Base-by-base conservation (phyloP, 2,888 invertebrate species). In the Colostygia pectinataria region DNA sequence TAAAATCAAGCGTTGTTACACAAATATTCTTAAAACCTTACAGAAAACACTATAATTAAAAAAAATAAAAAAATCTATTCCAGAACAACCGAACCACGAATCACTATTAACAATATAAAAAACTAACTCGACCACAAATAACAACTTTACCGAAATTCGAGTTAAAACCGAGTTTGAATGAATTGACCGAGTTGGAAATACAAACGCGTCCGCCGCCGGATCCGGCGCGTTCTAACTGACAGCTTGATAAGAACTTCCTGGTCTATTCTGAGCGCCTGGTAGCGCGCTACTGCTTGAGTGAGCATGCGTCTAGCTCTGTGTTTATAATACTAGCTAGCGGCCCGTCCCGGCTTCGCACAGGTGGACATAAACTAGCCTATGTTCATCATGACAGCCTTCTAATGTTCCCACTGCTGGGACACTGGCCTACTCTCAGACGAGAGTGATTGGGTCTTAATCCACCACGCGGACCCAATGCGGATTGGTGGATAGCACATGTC, bases 221-320 rank as follows among this genome's bases (percentile, higher is more conserved):
- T 38, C 42, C 32, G 36, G 14, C 42, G 51, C 46, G 42, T 25
- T 24, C 15, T 10, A 25, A 52, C 51, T 52, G 42, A 27, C 47
- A 29, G 34, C 34, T 15, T 12, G 47, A 42, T 52, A 46, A 29
- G 28, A 38, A 52, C 51, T 46, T 42, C 51, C 51, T 42, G 38
- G 18, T 15, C 27, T 38, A 24, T 38, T 46, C 38, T 40, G 37
- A 10, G 20, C 32, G 37, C 33, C 46, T 42, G 38, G 40, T 45
- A 28, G 31, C 7, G 6, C 10, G 10, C 18, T 39, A 27, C 44
- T 18, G 44, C 34, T 32, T n/a, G 18, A 25, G 34, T 39, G 33
- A 24, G 33, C 38, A 42, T 38, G 42, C 38, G 38, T 38, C n/a
- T 15, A 9, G 13, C 42, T 28, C 36, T 20, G 20, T 20, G n/a